Base-by-base conservation (phyloP, 2,888 invertebrate species). In the Germaria angustata region DNA sequence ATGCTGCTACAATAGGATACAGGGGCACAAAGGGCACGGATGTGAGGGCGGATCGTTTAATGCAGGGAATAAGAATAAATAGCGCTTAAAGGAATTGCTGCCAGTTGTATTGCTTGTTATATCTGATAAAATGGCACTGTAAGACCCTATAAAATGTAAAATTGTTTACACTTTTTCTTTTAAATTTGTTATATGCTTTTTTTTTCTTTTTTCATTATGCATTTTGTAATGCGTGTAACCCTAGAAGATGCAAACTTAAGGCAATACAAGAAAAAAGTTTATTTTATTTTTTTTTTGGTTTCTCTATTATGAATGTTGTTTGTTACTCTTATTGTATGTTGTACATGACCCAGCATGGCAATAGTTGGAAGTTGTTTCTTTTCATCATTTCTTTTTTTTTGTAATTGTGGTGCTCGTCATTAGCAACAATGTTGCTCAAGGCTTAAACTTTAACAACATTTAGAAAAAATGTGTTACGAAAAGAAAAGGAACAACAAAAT, bases 331-430 rank as follows among this genome's bases (percentile, higher is more conserved):
- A 34, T 59, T 65, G 46, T 44, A 8, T 24, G 41, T 59, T 55
- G 65, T 66, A 57, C 72, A 80, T 53, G 57, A 24, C 57, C 66
- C 72, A 66, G 59, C 59, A 73, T 66, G 51, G 20, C 36, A 77
- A 77, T 69, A 69, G 51, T 69, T 69, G 41, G 9, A 34, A 69
- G 61, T 55, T 77, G 69, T 61, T 57, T 11, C 28, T 63, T 44
- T 41, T 20, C 0, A 24, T 13, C 6, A 13, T 51, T 24, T 51
- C 24, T 51, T 55, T 71, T 51, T 51, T 57, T 51, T 34, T 65
- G 71, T 79, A 79, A 76, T 79, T 82, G 79, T 76, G 82, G 79
- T 79, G 82, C 79, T 82, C 79, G 82, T 82, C 82, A 82, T 82
- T 82, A 82, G 82, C 79, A 82, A 82, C 82, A 82, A 76, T 79